phyloP scores from a whole-genome alignment of 2,888 invertebrate species.

The Heliconius cydno region DNA sequence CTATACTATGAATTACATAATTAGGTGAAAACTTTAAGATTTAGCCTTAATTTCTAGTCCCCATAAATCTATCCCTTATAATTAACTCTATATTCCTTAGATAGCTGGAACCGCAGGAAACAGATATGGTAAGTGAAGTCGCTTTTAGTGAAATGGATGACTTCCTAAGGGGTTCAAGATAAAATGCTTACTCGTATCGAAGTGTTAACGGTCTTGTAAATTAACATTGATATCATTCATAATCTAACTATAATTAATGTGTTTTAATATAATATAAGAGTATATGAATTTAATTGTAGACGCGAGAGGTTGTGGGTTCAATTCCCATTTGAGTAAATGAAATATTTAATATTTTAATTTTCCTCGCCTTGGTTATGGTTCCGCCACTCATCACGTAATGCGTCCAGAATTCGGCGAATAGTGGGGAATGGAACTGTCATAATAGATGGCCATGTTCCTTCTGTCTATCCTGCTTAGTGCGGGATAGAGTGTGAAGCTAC shows the following conservation, averaged over 20 bases:
- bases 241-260: background rate
- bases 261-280: background rate
- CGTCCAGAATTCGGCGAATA: too few relatives aligned
- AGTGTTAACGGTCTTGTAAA: slow-evolving; percentile 6
- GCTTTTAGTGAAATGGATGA: slow-evolving; percentile 39
- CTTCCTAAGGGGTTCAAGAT: slow-evolving; percentile 36
- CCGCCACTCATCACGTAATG: background rate
- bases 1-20: background rate
- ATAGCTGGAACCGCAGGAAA: slow-evolving; percentile 41
- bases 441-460: too few relatives aligned
- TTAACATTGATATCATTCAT: slow-evolving; percentile 4
- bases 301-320: too few relatives aligned
- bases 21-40: slow-evolving; percentile 24
- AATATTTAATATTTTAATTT: too few relatives aligned
- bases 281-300: background rate
- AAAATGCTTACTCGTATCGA: slow-evolving; percentile 33
- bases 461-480: too few relatives aligned
- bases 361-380: background rate
- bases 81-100: slow-evolving; percentile 40
- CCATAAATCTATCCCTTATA: slow-evolving; percentile 38
- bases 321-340: too few relatives aligned
- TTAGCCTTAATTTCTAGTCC: slow-evolving; percentile 29
- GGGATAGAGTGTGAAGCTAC: too few relatives aligned
- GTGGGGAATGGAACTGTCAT: too few relatives aligned
- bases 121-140: slow-evolving; percentile 35